These are phyloP conservation scores for Chrysolina haemoptera DNA, from an alignment of 2,888 invertebrate species.

Conservation along the genomic window DNA sequence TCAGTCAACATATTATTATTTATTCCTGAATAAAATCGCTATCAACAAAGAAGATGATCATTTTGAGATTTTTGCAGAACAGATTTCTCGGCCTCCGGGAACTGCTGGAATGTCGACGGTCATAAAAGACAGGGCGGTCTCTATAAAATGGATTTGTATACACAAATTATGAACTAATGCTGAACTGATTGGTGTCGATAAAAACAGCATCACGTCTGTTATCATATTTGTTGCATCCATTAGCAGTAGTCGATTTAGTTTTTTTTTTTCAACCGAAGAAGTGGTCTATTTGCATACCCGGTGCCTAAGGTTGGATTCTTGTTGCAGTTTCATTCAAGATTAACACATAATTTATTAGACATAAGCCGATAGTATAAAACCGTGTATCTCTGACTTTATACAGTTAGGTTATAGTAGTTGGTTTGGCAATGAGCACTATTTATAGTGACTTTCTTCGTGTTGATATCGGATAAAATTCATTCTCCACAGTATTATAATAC, in stretches of 20 bases:
- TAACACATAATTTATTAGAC: too few species aligned
- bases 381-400: too few species aligned
- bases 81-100: slow-evolving; percentile 51
- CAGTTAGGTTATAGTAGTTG: too few species aligned
- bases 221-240: slow-evolving; percentile 4
- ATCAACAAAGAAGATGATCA: neutral
- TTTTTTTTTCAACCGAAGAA: neutral
- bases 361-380: too few species aligned
- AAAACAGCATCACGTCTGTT: neutral
- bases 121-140: slow-evolving; percentile 33
- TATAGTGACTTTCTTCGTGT: too few species aligned
- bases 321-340: neutral
- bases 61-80: slow-evolving; percentile 40
- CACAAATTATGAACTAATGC: slow-evolving; percentile 13
- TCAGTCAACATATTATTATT: neutral
- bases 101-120: slow-evolving; percentile 38
- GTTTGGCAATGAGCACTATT: too few species aligned
- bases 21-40: neutral
- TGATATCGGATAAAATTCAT: too few species aligned
- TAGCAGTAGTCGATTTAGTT: neutral
- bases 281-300: neutral
- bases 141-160: neutral
- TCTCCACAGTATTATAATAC: too few species aligned
- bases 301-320: neutral
- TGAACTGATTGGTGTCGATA: neutral